Conservation (phyloP, 1,140 invertebrate genomes). For the Trypoxylus dichotomus region DNA sequence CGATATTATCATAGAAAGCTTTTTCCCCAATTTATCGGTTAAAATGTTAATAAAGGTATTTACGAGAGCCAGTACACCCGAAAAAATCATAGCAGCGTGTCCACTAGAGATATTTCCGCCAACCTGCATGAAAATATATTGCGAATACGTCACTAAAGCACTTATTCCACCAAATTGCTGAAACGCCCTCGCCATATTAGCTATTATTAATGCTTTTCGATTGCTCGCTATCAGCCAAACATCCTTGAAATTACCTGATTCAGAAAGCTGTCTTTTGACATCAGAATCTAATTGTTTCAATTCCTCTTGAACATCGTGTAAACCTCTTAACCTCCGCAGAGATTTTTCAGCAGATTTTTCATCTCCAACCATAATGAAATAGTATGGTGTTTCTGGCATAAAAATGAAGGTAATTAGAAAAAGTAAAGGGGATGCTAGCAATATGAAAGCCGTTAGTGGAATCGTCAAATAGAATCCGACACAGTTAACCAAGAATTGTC, state of each 20-base stretch:
- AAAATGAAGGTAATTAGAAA: conserved; percentile 67
- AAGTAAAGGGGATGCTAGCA: conserved; percentile 47
- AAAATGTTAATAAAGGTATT: conserved; percentile 63
- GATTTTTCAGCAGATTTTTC: conserved; percentile 63
- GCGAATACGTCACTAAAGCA: conserved; percentile 65
- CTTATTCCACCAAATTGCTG: conserved; percentile 67
- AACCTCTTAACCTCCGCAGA: conserved; percentile 61
- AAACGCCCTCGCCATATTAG: background rate
- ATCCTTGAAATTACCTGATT: conserved; percentile 60
- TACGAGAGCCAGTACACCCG: conserved; percentile 63
- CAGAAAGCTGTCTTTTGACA: conserved; percentile 52
- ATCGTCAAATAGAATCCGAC: conserved; percentile 26
- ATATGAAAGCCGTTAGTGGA: background rate
- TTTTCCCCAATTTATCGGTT: conserved; percentile 70
- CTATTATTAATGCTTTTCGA: conserved; percentile 65
- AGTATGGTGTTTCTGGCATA: conserved; percentile 81
- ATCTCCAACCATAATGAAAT: conserved; percentile 61
- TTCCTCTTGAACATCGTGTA: conserved; percentile 60
- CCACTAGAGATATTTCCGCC: conserved; percentile 65
- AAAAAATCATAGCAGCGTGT: conserved; percentile 58
- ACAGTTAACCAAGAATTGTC: conserved; percentile 23
- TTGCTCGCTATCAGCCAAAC: conserved; percentile 62
- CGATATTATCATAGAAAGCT: conserved; percentile 65
- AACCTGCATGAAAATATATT: conserved; percentile 57
- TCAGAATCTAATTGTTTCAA: conserved; percentile 63